These are phyloP conservation scores for Gopherus flavomarginatus DNA, from an alignment of 2,113 vertebrate species.

Conservation along the genomic window DNA sequence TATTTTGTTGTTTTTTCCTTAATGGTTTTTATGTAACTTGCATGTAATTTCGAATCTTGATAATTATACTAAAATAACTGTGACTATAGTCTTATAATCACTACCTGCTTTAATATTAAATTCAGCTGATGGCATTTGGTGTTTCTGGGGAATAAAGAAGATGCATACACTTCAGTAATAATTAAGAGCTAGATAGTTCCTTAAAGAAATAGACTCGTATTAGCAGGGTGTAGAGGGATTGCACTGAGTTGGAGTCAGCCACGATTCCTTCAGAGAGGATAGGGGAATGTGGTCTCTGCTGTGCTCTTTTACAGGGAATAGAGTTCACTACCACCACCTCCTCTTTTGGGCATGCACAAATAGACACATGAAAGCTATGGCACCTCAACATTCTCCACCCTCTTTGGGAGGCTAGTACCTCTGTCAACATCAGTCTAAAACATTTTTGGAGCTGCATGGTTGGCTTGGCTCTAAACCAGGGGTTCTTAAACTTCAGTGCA, in stretches of 20 bases:
- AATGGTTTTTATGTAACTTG: constrained; percentile 23
- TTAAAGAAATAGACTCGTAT: not conserved
- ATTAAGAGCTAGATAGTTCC: not conserved
- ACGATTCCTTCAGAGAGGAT: not conserved
- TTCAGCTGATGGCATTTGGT: constrained; percentile 49
- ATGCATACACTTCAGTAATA: constrained; percentile 10
- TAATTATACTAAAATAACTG: constrained; percentile 23
- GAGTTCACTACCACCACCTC: rapidly evolving
- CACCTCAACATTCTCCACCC: not conserved
- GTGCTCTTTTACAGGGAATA: not conserved
- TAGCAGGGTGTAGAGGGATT: not conserved
- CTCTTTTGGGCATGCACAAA: rapidly evolving
- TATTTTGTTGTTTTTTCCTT: constrained; percentile 27
- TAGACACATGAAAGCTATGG: not conserved
- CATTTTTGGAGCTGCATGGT: not conserved
- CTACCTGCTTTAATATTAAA: not conserved
- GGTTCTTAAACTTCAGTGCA: no score
- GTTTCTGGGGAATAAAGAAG: constrained; percentile 34
- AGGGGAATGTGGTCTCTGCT: not conserved
- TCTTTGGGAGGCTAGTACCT: not conserved
- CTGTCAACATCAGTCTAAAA: not conserved
- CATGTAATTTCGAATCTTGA: constrained; percentile 35
- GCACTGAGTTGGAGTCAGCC: rapidly evolving
- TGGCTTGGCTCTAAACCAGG: not conserved
- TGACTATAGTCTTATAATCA: not conserved